These are phyloP conservation scores for Xestia c-nigrum DNA, from an alignment of 2,888 invertebrate species.

Conservation along the genomic window DNA sequence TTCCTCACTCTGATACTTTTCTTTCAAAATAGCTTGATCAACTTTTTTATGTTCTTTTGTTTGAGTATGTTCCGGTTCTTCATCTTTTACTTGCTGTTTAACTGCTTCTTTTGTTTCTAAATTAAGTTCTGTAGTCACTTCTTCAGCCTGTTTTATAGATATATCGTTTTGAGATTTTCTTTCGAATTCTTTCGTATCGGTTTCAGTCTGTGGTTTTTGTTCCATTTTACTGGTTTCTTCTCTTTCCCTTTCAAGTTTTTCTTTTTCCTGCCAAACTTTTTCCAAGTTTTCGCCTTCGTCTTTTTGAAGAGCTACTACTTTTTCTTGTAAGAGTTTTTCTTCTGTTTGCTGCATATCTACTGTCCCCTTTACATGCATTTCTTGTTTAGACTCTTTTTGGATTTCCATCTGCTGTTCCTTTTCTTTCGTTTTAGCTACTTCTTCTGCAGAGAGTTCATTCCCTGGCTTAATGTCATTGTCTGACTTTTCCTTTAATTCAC, in stretches of 20 bases:
- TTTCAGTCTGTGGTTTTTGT: not conserved
- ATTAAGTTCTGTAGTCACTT: too few species aligned
- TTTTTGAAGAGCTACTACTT: not conserved
- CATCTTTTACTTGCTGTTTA: not conserved
- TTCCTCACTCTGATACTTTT: not conserved
- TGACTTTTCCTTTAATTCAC: not conserved
- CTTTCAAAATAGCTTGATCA: not conserved
- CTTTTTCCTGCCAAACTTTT: slow-evolving; percentile 2
- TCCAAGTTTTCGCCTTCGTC: not conserved
- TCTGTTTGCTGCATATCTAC: not conserved
- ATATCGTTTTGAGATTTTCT: not conserved
- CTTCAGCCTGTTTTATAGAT: not conserved
- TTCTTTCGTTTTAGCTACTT: not conserved
- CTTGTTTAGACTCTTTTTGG: not conserved
- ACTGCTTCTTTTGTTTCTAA: not conserved
- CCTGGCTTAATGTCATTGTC: not conserved
- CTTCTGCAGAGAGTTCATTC: not conserved
- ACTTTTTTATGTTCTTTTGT: not conserved
- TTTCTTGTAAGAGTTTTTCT: not conserved
- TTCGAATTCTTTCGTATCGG: not conserved
- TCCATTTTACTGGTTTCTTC: not conserved
- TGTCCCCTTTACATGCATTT: not conserved
- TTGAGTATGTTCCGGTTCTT: not conserved
- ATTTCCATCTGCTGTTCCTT: not conserved
- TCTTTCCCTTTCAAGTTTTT: slow-evolving; percentile 13